Evolutionary conservation across 2,888 invertebrate genomes (phyloP), one percentile per base, ranked within the genome.

Genomic region (Ditula angustiorana): DNA sequence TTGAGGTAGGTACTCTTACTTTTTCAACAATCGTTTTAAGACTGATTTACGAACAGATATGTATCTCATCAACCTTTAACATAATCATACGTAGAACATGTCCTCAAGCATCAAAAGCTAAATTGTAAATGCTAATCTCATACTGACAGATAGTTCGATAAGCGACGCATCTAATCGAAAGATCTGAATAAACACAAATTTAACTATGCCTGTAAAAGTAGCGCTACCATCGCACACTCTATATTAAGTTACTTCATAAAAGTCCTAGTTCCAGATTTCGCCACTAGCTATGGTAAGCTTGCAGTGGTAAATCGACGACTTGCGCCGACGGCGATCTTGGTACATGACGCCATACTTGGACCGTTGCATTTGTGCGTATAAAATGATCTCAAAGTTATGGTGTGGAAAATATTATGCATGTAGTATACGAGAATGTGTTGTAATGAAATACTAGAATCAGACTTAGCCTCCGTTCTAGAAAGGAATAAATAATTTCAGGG

Each of bases 41-140:
- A 16, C 4, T 10, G 41, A 30, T 19, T 26, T 16, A 24, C 7
- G 11, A 19, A 8, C 21, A 30, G 50, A 50, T 50, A 30, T n/a
- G 7, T 24, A 50, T 50, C 30, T 50, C 30, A 28, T 11, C 11
- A 0, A 19, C 5, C 50, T 8, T 50, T 13, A 19, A 28, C 50
- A 30, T 30, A 30, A 28, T 50, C 50, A 16, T 28, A 50, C 19
- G 16, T 13, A 50, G 5, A 10, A 21, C 21, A 61, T 61, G 44
- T 52, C 52, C 60, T 52, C 52, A 23, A 52, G 60, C 44, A 8
- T 41, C 52, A 52, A 30, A 28, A 41, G 24, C 41, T 44, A 28
- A 61, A 61, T 61, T 44, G 52, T 24, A 61, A 52, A 61, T 61
- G 59, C 28, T 50, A 50, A 60, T 50, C 16, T 50, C 13, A 28